Evolutionary conservation across 1,140 invertebrate genomes (phyloP), one percentile per base, ranked within the genome.

Genomic region (Drosophila nigromelanica): DNA sequence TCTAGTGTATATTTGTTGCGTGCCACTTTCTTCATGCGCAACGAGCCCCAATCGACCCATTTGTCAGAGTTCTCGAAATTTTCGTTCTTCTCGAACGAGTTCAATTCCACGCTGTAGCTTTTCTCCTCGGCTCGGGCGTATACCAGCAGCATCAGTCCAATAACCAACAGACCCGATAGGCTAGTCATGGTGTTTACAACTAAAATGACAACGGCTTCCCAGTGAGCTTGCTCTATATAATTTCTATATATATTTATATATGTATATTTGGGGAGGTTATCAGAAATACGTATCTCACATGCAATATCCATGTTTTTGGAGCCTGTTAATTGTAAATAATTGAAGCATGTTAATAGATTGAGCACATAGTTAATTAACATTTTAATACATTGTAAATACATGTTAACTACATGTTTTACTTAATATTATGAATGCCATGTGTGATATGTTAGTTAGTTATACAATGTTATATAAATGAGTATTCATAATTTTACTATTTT

Each of bases 11-110:
- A 87, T 14, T 82, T 60, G 18, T 87, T 87, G 8, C 79, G 77
- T 11, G 42, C 27, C 4, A 87, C 76, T 50, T 87, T 82, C 55
- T 89, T 87, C 79, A 89, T 89, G 7, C 82, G 60, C 40, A 87
- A 40, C 3, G 73, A 69, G 4, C 66, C 78, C 82, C 82, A 87
- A 39, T 89, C 82, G 15, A 89, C 56, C 82, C 83, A 87, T 6
- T 82, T 77, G 0, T 42, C 68, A 43, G 87, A 75, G 42, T 62
- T 81, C 0, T 64, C 52, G 24, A 69, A 73, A 5, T 64, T 21
- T 0, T 39, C n/a, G 5, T 66, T 70, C 5, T 15, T 37, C 8
- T 76, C 72, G 6, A 87, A 87, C 3, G 79, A 74, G 18, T 89
- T 89, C 1, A 87, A 27, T 14, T 87, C 82, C 5, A 87, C 69